Evolutionary conservation across 2,888 invertebrate genomes (phyloP).

Genomic region (Andrena hattorfiana): DNA sequence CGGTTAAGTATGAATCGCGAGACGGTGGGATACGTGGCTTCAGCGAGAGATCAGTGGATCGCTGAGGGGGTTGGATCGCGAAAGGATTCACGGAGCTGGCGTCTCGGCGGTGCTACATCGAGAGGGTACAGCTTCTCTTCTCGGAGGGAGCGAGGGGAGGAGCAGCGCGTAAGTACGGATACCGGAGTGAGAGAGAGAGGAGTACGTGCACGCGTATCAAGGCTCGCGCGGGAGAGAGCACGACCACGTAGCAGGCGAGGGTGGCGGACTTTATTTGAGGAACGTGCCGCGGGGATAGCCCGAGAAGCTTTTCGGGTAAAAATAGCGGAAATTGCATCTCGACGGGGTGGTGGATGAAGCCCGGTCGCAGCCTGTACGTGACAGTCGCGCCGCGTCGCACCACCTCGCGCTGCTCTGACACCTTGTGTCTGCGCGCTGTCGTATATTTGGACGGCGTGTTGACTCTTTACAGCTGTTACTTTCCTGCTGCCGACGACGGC

Average conservation of each 20-base stretch:
- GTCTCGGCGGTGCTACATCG: not conserved
- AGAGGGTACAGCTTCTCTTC: not conserved
- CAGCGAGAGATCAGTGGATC: constrained; percentile 44
- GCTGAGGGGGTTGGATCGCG: constrained; percentile 7
- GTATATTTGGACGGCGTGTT: constrained; percentile 79
- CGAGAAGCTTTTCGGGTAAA: constrained; percentile 84
- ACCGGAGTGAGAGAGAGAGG: not conserved
- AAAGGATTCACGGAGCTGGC: constrained; percentile 40
- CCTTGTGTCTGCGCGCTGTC: constrained; percentile 76
- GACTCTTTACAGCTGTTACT: constrained; percentile 82
- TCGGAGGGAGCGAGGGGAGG: not conserved
- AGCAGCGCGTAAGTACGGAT: not conserved
- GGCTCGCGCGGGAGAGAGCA: not conserved
- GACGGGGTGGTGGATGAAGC: constrained; percentile 77
- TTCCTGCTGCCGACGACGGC: constrained; percentile 58
- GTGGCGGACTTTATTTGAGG: constrained; percentile 82
- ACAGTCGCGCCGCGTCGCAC: constrained; percentile 77
- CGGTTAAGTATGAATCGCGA: no score
- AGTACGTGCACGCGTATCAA: not conserved
- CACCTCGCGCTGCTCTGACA: constrained; percentile 72
- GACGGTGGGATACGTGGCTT: constrained; percentile 17
- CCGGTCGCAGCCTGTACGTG: constrained; percentile 82
- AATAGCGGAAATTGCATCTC: constrained; percentile 85
- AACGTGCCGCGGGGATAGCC: constrained; percentile 82
- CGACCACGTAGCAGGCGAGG: constrained; percentile 43